These are phyloP conservation scores for Festucalex cinctus DNA, from an alignment of 2,113 vertebrate genomes.

Conservation along the genomic window DNA sequence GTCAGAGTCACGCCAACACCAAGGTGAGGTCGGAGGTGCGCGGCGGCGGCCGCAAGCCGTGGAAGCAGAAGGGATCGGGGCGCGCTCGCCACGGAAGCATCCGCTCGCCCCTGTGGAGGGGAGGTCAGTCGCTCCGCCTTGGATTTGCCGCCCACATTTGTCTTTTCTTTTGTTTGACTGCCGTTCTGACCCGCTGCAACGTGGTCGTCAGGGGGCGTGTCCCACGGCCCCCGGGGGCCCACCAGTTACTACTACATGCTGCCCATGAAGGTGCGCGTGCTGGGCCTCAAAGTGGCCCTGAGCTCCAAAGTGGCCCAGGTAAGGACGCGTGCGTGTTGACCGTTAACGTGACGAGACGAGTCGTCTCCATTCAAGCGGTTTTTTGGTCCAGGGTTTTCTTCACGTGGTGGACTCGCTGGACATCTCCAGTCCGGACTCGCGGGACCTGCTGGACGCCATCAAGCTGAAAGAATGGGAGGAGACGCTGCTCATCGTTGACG, in stretches of 20 bases:
- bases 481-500: constrained; percentile 79
- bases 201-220: constrained; percentile 77
- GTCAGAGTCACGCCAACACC: constrained; percentile 81
- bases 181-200: background rate
- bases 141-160: background rate
- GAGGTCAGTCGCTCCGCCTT: constrained; percentile 81
- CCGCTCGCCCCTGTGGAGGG: constrained; percentile 84
- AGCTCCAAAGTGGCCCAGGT: constrained; percentile 86
- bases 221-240: constrained; percentile 85
- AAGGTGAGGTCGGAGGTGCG: constrained; percentile 83
- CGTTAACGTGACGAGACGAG: no score
- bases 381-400: constrained; percentile 78
- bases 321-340: background rate
- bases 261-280: constrained; percentile 83
- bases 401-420: constrained; percentile 80
- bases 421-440: constrained; percentile 77
- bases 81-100: constrained; percentile 84
- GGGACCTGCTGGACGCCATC: constrained; percentile 78
- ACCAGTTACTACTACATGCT: constrained; percentile 92
- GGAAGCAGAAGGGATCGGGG: constrained; percentile 83
- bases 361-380: no score
- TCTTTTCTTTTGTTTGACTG: background rate
- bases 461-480: constrained; percentile 77
- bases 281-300: constrained; percentile 82
- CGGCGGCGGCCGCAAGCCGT: constrained; percentile 85